phyloP scores from a whole-genome alignment of 2,888 invertebrate genomes.

The Chironomus tentans region DNA sequence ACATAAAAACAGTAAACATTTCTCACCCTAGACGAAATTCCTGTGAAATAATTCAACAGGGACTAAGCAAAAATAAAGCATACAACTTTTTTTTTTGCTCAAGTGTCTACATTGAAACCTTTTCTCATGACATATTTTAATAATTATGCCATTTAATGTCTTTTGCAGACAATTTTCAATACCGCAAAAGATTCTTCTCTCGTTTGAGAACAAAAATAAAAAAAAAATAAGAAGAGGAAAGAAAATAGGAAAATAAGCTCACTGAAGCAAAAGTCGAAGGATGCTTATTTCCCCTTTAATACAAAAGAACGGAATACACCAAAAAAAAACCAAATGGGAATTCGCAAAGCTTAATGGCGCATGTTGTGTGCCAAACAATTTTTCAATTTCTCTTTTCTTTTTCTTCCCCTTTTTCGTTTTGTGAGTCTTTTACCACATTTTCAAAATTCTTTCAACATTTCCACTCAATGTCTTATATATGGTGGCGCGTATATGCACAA shows the following conservation, averaged over 20 bases:
- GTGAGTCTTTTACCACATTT: neutral
- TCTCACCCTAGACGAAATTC: too few relatives aligned
- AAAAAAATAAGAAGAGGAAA: neutral
- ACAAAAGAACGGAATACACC: too few relatives aligned
- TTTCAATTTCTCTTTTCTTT: conserved; percentile 10
- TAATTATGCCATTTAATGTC: conserved; percentile 6
- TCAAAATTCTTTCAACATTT: neutral
- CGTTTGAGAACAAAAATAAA: neutral
- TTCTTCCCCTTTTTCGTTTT: neutral
- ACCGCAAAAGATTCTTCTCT: neutral
- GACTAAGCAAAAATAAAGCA: too few relatives aligned
- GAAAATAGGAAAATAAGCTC: neutral
- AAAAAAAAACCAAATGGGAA: too few relatives aligned
- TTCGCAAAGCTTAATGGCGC: neutral
- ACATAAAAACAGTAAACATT: too few relatives aligned
- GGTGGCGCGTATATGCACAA: neutral
- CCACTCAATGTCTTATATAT: neutral
- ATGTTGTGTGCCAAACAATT: conserved; percentile 12
- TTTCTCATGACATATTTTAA: neutral
- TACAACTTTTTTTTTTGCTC: too few relatives aligned
- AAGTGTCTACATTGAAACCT: neutral
- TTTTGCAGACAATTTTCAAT: neutral
- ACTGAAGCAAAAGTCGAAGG: neutral
- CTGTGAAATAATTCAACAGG: too few relatives aligned
- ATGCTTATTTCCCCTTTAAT: too few relatives aligned